These are phyloP conservation scores for Portunus trituberculatus DNA, from an alignment of 1,140 invertebrate species.

Conservation along the genomic window DNA sequence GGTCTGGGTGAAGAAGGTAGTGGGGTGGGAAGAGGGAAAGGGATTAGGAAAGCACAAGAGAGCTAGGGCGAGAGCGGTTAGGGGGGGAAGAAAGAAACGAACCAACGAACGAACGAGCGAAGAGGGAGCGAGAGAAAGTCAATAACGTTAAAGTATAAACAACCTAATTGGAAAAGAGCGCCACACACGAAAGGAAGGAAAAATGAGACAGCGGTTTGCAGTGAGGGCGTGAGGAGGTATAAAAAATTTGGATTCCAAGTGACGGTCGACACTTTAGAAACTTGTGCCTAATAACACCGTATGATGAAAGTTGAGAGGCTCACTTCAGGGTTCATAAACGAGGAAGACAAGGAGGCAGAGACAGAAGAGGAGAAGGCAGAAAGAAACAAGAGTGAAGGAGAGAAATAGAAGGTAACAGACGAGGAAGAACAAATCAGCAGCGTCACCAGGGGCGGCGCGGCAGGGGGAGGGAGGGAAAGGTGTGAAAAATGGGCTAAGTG, in stretches of 20 bases:
- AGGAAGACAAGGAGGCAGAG: not conserved
- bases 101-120: not conserved
- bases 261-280: not conserved
- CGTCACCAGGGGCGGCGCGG: conserved; percentile 16
- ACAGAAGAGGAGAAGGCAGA: not conserved
- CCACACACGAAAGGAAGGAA: not conserved
- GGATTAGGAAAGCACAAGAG: not conserved
- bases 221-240: not conserved
- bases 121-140: not conserved
- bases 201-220: not conserved
- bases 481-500: conserved; percentile 37
- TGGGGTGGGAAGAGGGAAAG: conserved; percentile 1
- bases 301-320: not conserved
- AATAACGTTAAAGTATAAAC: conserved; percentile 14
- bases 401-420: not conserved
- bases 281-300: not conserved
- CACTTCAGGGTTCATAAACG: not conserved
- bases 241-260: not conserved
- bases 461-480: not conserved
- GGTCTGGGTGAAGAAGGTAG: not conserved
- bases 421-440: not conserved
- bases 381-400: not conserved
- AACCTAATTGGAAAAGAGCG: not conserved
- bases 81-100: not conserved
- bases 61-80: not conserved